Evolutionary conservation across 2,888 invertebrate species (phyloP), one percentile per base, ranked within the genome.

Genomic region (Bimastos eiseni): DNA sequence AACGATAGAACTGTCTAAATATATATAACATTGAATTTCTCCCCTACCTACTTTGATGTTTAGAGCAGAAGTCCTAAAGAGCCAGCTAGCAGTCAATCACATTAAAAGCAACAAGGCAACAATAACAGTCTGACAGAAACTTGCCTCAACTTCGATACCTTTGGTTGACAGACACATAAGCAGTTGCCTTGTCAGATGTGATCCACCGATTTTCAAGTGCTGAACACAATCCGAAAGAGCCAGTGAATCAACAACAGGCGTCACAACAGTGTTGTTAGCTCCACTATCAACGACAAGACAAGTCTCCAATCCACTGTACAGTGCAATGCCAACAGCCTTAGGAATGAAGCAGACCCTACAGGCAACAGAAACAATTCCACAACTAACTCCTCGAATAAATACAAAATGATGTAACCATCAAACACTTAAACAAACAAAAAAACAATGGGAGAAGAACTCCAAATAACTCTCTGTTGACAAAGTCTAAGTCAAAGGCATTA

Each of bases 201-300:
- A 89, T 21, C 92, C 92, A 33, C 92, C 92, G 17, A 92, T 49
- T 15, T 24, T 13, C 37, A 89, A 84, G 30, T 49, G 38, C 89
- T 86, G 90, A 19, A 88, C 90, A 36, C 83, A 33, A 41, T 49
- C 34, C 36, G 37, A 30, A 24, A 89, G 83, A 37, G 88, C 89
- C 1, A 36, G 33, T 13, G 89, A 91, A 49, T 92, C 90, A 19
- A 92, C 90, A 34, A 92, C 91, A n/a, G 90, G 83, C 1, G 88
- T 89, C 24, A 92, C 91, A n/a, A 91, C 90, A 17, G 92, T 92
- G 91, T 92, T 90, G 90, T 92, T 89, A 17, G 92, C 92, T 17
- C 92, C 92, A 83, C 92, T 92, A 49, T 92, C 92, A 21, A 92
- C 44, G 34, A 92, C 92, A 13, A 92, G 91, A 55, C 92, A 92